Conservation (phyloP, 2,888 invertebrate species). For the Globia sparganii region DNA sequence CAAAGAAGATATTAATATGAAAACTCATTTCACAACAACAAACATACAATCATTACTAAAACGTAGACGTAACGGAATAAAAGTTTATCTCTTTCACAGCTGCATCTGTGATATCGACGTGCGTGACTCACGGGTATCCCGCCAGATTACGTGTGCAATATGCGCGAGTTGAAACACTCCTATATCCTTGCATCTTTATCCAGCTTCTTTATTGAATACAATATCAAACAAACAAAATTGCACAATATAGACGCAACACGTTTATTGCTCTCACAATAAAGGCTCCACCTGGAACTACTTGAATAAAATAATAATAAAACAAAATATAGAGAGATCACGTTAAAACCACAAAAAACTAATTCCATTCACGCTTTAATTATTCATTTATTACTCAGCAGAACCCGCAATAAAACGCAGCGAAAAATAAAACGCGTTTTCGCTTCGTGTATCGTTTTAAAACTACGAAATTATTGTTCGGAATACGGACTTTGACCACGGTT, state of each 20-base stretch:
- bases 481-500: constrained; percentile 70
- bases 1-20: neutral
- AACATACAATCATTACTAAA: constrained; percentile 1
- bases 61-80: constrained; percentile 13
- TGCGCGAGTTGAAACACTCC: constrained; percentile 25
- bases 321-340: constrained; percentile 19
- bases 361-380: constrained; percentile 53
- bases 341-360: constrained; percentile 37
- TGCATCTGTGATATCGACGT: constrained; percentile 43
- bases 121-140: constrained; percentile 30
- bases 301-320: too few species aligned
- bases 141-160: constrained; percentile 42
- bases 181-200: neutral
- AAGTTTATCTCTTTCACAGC: constrained; percentile 42
- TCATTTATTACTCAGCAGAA: constrained; percentile 47
- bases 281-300: neutral
- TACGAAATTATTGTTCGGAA: constrained; percentile 67
- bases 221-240: neutral
- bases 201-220: neutral
- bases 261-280: constrained; percentile 1
- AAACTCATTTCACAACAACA: constrained; percentile 23
- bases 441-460: constrained; percentile 60
- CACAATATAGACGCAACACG: neutral
- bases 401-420: constrained; percentile 44
- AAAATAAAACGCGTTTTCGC: constrained; percentile 51